These are phyloP conservation scores for Sciurus vulgaris DNA, from an alignment of 2,797 vertebrate genomes.

Conservation along the genomic window DNA sequence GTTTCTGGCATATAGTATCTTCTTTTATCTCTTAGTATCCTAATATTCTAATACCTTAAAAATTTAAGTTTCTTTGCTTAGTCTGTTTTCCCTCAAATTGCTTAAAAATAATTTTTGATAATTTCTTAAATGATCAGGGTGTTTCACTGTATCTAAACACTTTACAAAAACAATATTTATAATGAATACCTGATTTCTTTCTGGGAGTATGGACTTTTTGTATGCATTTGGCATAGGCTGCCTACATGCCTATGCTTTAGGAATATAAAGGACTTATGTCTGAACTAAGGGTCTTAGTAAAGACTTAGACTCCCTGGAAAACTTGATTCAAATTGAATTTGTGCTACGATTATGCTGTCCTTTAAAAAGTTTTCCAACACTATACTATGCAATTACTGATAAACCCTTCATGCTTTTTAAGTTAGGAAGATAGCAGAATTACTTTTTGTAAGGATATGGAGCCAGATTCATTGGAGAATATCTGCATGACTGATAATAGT, in stretches of 20 bases:
- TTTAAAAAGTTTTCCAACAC: conserved; percentile 53
- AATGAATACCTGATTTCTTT: conserved; percentile 18
- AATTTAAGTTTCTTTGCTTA: neutral
- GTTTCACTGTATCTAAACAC: neutral
- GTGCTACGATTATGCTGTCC: conserved; percentile 7
- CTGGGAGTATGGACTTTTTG: conserved; percentile 33
- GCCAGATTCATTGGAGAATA: conserved; percentile 22
- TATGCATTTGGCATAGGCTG: neutral
- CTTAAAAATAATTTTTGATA: conserved; percentile 61
- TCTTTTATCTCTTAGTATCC: neutral
- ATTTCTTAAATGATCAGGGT: conserved; percentile 22
- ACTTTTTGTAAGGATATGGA: conserved; percentile 55
- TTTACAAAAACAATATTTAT: conserved; percentile 16
- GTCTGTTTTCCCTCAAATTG: conserved; percentile 48
- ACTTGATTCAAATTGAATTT: conserved; percentile 53
- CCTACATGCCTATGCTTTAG: conserved; percentile 33
- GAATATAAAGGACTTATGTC: conserved; percentile 43
- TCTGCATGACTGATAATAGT: neutral
- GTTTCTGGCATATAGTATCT: conserved; percentile 42
- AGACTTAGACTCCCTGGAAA: conserved; percentile 33
- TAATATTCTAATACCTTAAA: neutral
- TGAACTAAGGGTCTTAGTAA: conserved; percentile 25
- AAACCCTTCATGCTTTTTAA: conserved; percentile 38
- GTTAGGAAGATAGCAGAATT: conserved; percentile 49
- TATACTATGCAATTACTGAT: conserved; percentile 33